Conservation (phyloP, 2,113 vertebrate genomes). For the Sinocyclocheilus maitianheensis region DNA sequence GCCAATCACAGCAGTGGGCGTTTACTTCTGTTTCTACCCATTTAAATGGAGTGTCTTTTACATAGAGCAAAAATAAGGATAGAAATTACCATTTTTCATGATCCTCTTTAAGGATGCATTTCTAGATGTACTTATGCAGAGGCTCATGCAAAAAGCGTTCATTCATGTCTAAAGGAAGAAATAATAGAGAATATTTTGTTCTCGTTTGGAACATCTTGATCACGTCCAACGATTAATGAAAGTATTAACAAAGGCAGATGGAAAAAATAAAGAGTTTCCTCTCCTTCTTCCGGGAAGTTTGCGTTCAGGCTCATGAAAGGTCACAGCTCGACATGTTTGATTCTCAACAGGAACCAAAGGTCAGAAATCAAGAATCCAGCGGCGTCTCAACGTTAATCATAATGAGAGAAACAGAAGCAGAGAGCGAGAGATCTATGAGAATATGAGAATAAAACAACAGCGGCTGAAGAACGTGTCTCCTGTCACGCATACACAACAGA, state of each 20-base stretch:
- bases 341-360: conserved; percentile 75
- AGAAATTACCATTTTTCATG: too few species aligned
- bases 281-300: conserved; percentile 32
- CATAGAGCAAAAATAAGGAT: too few species aligned
- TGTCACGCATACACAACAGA: conserved; percentile 47
- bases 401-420: conserved; percentile 17
- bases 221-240: conserved; percentile 54
- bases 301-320: conserved; percentile 68
- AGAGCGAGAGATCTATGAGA: conserved; percentile 56
- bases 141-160: background rate
- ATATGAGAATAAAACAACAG: conserved; percentile 58
- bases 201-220: conserved; percentile 47
- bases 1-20: too few species aligned
- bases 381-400: conserved; percentile 69
- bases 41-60: too few species aligned
- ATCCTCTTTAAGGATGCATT: too few species aligned
- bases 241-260: conserved; percentile 59
- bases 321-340: conserved; percentile 75
- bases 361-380: conserved; percentile 73
- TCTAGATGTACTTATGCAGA: background rate
- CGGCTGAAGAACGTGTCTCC: conserved; percentile 45
- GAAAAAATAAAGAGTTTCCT: conserved; percentile 41
- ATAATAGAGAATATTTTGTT: conserved; percentile 45
- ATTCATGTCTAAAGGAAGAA: conserved; percentile 13
- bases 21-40: too few species aligned